Evolutionary conservation across 30 jellyfish, hydroid and myxozoan genomes (phyloP).

Genomic region (Clytia hemisphaerica): DNA sequence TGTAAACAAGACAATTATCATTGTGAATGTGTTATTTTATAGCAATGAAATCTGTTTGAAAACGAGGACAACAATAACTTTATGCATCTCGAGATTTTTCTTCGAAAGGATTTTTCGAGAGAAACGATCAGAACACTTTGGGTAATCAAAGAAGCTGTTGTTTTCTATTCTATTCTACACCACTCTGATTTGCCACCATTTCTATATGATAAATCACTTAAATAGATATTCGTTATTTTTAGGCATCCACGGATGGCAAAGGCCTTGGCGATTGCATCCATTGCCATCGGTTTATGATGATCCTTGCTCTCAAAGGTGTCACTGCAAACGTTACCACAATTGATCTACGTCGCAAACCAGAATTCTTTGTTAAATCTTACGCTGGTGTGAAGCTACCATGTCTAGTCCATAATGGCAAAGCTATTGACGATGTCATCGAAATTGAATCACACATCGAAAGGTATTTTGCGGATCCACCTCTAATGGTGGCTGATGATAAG

Average conservation of each 20-base stretch:
- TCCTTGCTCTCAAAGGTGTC: slow-evolving; percentile 89
- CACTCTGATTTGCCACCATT: too few species aligned
- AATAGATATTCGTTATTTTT: too few species aligned
- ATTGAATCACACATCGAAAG: slow-evolving; percentile 80
- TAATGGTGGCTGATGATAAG: slow-evolving; percentile 55
- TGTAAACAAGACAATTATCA: too few species aligned
- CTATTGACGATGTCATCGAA: slow-evolving; percentile 85
- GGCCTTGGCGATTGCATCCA: slow-evolving; percentile 97
- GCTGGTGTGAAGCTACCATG: slow-evolving; percentile 96
- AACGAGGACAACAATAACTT: too few species aligned
- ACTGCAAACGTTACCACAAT: slow-evolving; percentile 95
- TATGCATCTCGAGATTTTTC: too few species aligned
- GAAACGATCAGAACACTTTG: too few species aligned
- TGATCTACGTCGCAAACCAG: slow-evolving; percentile 88
- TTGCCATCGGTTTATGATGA: slow-evolving; percentile 95
- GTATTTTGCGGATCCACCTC: slow-evolving; percentile 81
- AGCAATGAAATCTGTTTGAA: too few species aligned
- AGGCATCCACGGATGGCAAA: slow-evolving; percentile 98
- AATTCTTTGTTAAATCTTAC: slow-evolving; percentile 67
- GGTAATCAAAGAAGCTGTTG: too few species aligned
- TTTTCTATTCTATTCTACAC: too few species aligned
- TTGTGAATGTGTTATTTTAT: too few species aligned
- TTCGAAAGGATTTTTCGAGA: too few species aligned
- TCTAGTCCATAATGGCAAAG: slow-evolving; percentile 70
- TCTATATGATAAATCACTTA: too few species aligned